phyloP scores from a whole-genome alignment of 2,797 vertebrate genomes.

The Pseudomugil tenellus region DNA sequence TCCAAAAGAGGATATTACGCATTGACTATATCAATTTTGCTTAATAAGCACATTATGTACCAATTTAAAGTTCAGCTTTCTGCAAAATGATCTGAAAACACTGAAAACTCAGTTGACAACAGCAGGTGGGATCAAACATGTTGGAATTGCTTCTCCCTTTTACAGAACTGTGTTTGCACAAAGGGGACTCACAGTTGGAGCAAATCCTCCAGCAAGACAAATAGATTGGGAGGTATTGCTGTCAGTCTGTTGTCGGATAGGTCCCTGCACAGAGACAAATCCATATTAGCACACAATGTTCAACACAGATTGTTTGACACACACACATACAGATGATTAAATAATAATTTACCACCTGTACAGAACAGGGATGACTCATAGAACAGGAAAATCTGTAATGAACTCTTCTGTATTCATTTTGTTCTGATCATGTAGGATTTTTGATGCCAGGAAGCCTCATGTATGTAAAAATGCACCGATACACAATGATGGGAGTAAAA shows the following conservation, averaged over 20 bases:
- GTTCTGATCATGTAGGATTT: background rate
- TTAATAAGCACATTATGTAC: no score
- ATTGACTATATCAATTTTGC: no score
- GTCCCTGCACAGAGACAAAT: conserved; percentile 83
- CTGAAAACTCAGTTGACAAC: background rate
- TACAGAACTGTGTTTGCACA: conserved; percentile 6
- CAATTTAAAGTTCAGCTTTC: no score
- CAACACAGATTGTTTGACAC: conserved; percentile 19
- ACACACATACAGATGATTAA: background rate
- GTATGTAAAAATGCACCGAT: background rate
- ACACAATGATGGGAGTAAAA: background rate
- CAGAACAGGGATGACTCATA: background rate
- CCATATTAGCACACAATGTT: conserved; percentile 25
- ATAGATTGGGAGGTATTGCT: conserved; percentile 85
- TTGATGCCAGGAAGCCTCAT: background rate
- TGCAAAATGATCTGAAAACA: no score
- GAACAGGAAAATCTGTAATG: background rate
- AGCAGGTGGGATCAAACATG: conserved; percentile 3
- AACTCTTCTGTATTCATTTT: background rate
- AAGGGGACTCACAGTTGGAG: conserved; percentile 90
- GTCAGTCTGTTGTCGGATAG: conserved; percentile 91
- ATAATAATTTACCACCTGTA: background rate
- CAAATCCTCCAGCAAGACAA: conserved; percentile 90
- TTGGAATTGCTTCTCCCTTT: background rate
- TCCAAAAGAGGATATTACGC: no score